These are phyloP conservation scores for Chelonoidis abingdonii DNA, from an alignment of 2,113 vertebrate species.

Conservation along the genomic window DNA sequence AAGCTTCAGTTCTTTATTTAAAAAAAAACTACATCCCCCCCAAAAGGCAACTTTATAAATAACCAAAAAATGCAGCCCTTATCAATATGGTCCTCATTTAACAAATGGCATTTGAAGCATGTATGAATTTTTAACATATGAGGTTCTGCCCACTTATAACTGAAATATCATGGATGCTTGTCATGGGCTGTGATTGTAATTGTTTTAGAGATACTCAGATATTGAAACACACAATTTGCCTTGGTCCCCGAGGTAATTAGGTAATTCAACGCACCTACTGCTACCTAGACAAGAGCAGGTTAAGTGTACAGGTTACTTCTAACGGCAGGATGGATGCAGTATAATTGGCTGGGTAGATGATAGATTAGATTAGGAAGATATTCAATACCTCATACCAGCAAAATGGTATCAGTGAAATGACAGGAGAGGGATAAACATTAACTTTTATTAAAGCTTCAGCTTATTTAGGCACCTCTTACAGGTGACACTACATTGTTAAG, in stretches of 20 bases:
- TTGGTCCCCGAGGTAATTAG: not conserved
- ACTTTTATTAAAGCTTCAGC: not conserved
- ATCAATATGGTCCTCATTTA: slow-evolving; percentile 14
- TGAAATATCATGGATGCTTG: slow-evolving; percentile 38
- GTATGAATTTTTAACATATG: slow-evolving; percentile 22
- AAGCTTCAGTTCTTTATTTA: not conserved
- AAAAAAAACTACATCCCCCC: not conserved
- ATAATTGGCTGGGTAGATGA: not conserved
- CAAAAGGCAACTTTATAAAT: slow-evolving; percentile 35
- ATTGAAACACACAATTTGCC: not conserved
- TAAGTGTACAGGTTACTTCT: not conserved
- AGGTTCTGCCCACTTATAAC: not conserved
- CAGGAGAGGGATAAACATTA: not conserved
- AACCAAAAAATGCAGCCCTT: not conserved
- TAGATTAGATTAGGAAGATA: not conserved
- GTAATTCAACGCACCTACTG: not conserved
- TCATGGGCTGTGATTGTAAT: not conserved
- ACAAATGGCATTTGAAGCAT: slow-evolving; percentile 33
- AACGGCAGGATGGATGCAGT: not conserved
- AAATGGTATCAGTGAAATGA: not conserved
- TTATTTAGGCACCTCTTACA: not conserved
- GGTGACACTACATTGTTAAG: not conserved
- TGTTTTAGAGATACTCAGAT: slow-evolving; percentile 6
- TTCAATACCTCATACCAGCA: not conserved
- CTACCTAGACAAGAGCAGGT: not conserved